Evolutionary conservation across 2,888 invertebrate genomes (phyloP).

Genomic region (Drosophila barbarae): DNA sequence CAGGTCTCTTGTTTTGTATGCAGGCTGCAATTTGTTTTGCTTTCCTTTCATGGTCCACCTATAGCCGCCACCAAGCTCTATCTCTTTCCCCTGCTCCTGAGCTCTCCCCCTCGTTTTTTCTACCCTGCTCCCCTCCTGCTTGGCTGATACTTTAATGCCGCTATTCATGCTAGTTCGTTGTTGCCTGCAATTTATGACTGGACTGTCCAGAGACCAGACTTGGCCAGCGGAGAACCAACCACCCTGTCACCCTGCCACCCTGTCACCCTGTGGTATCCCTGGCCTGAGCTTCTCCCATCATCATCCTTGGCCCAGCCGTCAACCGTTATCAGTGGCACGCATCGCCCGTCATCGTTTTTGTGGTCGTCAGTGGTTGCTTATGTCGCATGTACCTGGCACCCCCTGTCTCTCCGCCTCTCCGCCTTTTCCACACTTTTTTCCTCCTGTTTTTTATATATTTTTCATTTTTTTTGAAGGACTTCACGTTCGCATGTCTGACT

Average conservation of each 20-base stretch:
- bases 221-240: background rate
- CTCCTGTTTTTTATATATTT: background rate
- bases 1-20: conserved; percentile 48
- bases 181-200: conserved; percentile 56
- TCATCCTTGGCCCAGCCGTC: conserved; percentile 13
- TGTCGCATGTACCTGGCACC: conserved; percentile 16
- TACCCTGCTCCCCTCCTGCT: conserved; percentile 10
- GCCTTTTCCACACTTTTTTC: conserved; percentile 7
- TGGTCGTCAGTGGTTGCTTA: conserved; percentile 40
- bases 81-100: background rate
- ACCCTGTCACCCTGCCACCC: background rate
- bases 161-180: conserved; percentile 57
- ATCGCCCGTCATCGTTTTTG: conserved; percentile 37
- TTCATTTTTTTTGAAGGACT: conserved; percentile 30
- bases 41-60: conserved; percentile 22
- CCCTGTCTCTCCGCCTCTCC: background rate
- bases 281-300: background rate
- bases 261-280: too few species aligned
- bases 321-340: conserved; percentile 42
- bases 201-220: conserved; percentile 12
- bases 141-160: conserved; percentile 66
- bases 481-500: conserved; percentile 43
- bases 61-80: conserved; percentile 1
- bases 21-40: conserved; percentile 65
- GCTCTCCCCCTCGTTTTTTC: background rate